Evolutionary conservation across 2,888 invertebrate genomes (phyloP).

Genomic region (Buathra laborator): DNA sequence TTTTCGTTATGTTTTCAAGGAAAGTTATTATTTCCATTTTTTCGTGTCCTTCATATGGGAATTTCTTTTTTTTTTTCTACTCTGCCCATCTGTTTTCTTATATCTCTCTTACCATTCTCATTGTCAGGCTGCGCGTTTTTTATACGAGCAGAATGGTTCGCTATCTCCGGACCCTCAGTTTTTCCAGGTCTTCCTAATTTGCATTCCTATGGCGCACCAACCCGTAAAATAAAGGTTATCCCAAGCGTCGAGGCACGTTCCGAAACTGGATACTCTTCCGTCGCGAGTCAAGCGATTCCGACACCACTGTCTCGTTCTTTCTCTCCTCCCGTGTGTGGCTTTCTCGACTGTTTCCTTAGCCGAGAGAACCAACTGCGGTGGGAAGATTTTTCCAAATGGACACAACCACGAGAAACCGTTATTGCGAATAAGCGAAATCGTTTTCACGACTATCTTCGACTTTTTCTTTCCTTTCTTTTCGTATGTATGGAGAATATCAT

Average conservation of each 20-base stretch:
- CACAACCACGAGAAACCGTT: slow-evolving; percentile 69
- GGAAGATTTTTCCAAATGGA: slow-evolving; percentile 59
- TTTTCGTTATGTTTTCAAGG: slow-evolving; percentile 23
- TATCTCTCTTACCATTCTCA: slow-evolving; percentile 21
- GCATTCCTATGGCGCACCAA: slow-evolving; percentile 75
- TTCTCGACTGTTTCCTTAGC: slow-evolving; percentile 27
- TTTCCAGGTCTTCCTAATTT: slow-evolving; percentile 74
- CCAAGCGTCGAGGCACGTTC: slow-evolving; percentile 78
- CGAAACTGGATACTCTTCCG: slow-evolving; percentile 75
- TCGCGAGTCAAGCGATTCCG: slow-evolving; percentile 72
- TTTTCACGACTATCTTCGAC: slow-evolving; percentile 68
- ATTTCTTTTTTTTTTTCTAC: background rate
- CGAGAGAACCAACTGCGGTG: background rate
- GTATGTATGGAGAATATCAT: slow-evolving; percentile 76
- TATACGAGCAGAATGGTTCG: slow-evolving; percentile 26
- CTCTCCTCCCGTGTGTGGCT: slow-evolving; percentile 25
- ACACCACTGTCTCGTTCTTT: slow-evolving; percentile 67
- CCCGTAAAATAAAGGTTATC: slow-evolving; percentile 80
- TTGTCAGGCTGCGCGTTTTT: slow-evolving; percentile 39
- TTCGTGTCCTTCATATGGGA: background rate
- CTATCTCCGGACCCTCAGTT: slow-evolving; percentile 47
- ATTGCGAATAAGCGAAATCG: slow-evolving; percentile 81
- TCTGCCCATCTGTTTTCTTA: slow-evolving; percentile 8
- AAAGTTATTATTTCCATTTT: slow-evolving; percentile 20
- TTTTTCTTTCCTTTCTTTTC: slow-evolving; percentile 54